Evolutionary conservation across 2,113 vertebrate species (phyloP).

Genomic region (Arothron firmamentum): DNA sequence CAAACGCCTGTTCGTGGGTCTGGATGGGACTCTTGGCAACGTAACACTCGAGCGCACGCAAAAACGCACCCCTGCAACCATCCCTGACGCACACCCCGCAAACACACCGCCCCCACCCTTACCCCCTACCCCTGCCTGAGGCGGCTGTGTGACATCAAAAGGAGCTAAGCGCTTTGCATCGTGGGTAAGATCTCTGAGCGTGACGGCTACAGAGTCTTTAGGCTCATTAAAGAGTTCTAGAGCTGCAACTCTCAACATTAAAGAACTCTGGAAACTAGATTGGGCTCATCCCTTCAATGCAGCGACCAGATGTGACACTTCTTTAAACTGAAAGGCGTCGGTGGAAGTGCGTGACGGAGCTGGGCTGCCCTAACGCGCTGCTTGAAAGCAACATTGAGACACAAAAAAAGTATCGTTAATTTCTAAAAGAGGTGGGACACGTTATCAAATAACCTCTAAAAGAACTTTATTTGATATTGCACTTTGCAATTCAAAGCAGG

Average conservation of each 20-base stretch:
- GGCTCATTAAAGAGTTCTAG: conserved; percentile 73
- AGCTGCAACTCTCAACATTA: conserved; percentile 59
- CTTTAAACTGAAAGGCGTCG: conserved; percentile 22
- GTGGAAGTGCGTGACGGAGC: neutral
- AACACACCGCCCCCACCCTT: conserved; percentile 59
- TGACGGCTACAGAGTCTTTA: conserved; percentile 72
- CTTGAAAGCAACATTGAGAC: neutral
- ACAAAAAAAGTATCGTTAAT: neutral
- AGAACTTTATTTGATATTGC: conserved; percentile 66
- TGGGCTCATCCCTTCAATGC: conserved; percentile 46
- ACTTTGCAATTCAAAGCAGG: conserved; percentile 28
- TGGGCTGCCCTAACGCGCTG: conserved; percentile 12
- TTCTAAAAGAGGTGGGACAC: neutral
- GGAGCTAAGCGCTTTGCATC: conserved; percentile 72
- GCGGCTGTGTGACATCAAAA: conserved; percentile 74
- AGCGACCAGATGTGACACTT: conserved; percentile 38
- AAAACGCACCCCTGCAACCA: conserved; percentile 29
- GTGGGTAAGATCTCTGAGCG: conserved; percentile 73
- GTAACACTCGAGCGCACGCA: conserved; percentile 14
- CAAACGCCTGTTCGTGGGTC: conserved; percentile 65
- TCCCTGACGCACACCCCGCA: conserved; percentile 47
- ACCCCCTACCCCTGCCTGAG: conserved; percentile 62
- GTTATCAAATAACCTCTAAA: conserved; percentile 42
- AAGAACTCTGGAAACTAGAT: conserved; percentile 63
- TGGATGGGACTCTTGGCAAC: conserved; percentile 59